phyloP scores from a whole-genome alignment of 2,888 invertebrate species.

The Drosophila pegasa region DNA sequence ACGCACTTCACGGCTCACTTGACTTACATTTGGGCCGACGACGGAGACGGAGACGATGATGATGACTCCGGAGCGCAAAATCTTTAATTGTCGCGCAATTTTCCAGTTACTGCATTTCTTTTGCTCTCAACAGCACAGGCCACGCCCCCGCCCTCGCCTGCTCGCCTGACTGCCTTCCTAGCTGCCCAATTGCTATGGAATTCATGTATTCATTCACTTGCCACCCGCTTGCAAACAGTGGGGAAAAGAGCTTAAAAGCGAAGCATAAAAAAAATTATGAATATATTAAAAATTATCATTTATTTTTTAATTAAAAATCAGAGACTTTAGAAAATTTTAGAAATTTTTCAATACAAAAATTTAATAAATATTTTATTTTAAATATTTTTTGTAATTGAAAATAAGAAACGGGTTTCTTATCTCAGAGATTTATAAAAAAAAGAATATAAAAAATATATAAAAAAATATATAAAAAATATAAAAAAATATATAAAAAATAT shows the following conservation, averaged over 20 bases:
- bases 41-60: conserved; percentile 20
- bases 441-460: neutral
- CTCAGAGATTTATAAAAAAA: no score
- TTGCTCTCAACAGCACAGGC: conserved; percentile 30
- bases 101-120: conserved; percentile 79
- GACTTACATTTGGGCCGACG: conserved; percentile 68
- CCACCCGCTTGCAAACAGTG: conserved; percentile 56
- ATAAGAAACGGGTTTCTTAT: no score
- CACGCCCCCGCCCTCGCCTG: neutral
- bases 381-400: no score
- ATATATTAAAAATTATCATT: neutral
- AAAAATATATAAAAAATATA: neutral
- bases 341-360: neutral
- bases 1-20: conserved; percentile 76
- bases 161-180: neutral
- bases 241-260: neutral
- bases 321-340: no score
- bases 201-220: conserved; percentile 71
- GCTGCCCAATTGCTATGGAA: conserved; percentile 66
- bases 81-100: conserved; percentile 82
- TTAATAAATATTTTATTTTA: neutral
- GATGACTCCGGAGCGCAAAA: conserved; percentile 58
- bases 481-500: no score
- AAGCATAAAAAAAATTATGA: neutral
- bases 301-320: no score